Percentiles rank a stretch among this genome's conserved stretches.
phyloP scores from a whole-genome alignment of 1,140 invertebrate genomes.

The Drosophila truncata region DNA sequence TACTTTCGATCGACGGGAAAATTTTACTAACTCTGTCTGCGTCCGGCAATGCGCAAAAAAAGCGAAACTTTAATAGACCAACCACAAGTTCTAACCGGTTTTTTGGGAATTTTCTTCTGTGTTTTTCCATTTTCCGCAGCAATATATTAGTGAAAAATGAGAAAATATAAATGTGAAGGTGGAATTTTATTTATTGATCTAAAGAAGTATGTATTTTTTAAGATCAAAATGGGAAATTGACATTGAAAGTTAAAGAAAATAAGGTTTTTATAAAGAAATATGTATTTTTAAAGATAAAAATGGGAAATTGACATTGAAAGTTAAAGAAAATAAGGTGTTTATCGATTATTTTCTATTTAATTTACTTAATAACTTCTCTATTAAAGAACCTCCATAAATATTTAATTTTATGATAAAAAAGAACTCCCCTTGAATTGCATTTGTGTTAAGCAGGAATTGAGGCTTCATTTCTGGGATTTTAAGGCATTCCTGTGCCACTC shows the following conservation, averaged over 20 bases:
- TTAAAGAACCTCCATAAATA: no score
- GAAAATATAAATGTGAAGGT: background rate
- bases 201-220: no score
- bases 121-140: background rate
- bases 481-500: background rate
- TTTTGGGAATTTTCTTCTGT: constrained; percentile 36
- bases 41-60: constrained; percentile 48
- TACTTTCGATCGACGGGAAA: constrained; percentile 76
- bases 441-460: constrained; percentile 14
- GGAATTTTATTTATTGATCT: background rate
- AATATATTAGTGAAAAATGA: constrained; percentile 2
- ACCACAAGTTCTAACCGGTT: constrained; percentile 71
- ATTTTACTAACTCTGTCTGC: constrained; percentile 46
- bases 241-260: no score
- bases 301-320: no score
- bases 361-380: no score
- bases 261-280: no score
- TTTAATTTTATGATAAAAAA: background rate
- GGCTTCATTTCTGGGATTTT: constrained; percentile 1
- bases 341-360: no score
- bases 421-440: background rate
- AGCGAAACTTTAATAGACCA: constrained; percentile 72
- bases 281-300: no score
- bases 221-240: no score
- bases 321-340: no score